phyloP scores from a whole-genome alignment of 2,797 vertebrate genomes.

The Zalophus californianus region DNA sequence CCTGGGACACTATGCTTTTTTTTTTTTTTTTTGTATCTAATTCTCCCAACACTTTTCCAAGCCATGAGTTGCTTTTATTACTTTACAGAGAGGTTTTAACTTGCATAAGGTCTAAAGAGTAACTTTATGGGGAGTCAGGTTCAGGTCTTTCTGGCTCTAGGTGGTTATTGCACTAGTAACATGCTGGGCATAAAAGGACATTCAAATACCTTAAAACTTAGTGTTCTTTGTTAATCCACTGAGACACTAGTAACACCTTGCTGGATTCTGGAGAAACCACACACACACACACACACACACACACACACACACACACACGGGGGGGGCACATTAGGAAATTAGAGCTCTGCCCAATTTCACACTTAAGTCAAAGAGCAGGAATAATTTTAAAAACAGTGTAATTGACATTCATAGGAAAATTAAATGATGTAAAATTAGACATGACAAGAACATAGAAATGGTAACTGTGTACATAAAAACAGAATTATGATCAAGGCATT shows the following conservation, averaged over 20 bases:
- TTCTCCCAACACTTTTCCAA: neutral
- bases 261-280: neutral
- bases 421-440: neutral
- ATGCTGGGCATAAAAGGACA: neutral
- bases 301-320: neutral
- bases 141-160: neutral
- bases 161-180: neutral
- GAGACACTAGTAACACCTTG: neutral
- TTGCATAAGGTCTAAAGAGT: neutral
- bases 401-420: neutral
- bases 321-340: neutral
- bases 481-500: neutral
- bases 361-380: neutral
- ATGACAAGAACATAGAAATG: neutral
- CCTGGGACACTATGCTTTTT: neutral
- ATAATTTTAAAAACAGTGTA: neutral
- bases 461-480: neutral
- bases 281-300: neutral
- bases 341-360: neutral
- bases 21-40: neutral
- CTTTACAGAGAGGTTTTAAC: neutral
- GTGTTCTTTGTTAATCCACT: neutral
- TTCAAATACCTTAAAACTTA: neutral
- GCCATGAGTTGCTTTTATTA: neutral
- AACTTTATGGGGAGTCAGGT: neutral